Evolutionary conservation across 2,888 invertebrate species (phyloP).

Genomic region (Eupeodes latifasciatus): DNA sequence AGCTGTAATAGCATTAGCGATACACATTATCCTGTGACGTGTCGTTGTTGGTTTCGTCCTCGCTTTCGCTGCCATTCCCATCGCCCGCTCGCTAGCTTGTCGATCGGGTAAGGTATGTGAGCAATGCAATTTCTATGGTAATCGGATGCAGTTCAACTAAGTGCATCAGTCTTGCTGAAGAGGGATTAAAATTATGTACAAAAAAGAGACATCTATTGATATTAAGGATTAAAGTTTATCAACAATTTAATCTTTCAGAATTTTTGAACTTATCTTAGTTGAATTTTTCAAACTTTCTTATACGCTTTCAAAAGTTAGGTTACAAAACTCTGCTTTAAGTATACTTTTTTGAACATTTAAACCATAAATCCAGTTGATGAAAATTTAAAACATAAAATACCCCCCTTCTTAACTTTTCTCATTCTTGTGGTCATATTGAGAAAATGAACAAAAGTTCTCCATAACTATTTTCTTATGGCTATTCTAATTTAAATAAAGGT

Average conservation of each 20-base stretch:
- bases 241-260: too few species aligned
- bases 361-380: too few species aligned
- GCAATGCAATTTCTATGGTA: constrained; percentile 22
- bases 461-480: constrained; percentile 20
- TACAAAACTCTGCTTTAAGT: too few species aligned
- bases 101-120: background rate
- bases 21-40: background rate
- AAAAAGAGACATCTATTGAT: too few species aligned
- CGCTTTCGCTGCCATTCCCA: too few species aligned
- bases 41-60: too few species aligned
- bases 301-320: too few species aligned
- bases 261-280: too few species aligned
- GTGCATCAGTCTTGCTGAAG: background rate
- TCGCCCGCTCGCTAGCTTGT: too few species aligned
- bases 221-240: too few species aligned
- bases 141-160: constrained; percentile 2
- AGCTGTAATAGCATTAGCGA: constrained; percentile 1
- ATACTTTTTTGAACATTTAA: too few species aligned
- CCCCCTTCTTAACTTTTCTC: background rate
- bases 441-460: constrained; percentile 14
- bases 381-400: background rate
- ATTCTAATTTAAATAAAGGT: constrained; percentile 20
- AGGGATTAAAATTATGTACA: background rate
- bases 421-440: constrained; percentile 5
- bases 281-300: too few species aligned